Evolutionary conservation across 2,888 invertebrate species (phyloP), one percentile per base, ranked within the genome.

Genomic region (Stramonita haemastoma): DNA sequence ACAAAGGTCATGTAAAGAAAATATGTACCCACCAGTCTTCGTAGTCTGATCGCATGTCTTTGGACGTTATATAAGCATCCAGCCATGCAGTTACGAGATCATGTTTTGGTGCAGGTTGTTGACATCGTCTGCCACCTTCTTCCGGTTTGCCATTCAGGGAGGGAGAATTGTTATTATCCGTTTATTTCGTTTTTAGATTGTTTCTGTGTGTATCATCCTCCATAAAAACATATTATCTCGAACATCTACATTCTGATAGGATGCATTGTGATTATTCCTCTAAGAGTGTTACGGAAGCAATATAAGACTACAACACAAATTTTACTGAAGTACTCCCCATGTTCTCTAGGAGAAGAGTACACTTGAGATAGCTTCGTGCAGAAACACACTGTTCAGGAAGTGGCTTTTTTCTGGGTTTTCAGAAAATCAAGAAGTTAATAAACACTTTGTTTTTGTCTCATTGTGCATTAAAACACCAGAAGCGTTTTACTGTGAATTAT

Each of bases 111-210:
- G 22, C 22, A 60, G 60, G 5, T 32, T 86, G 86, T 86, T 86
- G 86, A 86, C 66, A 66, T 86, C 86, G 57, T 32, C 32, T 86
- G 86, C 60, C 86, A 66, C 86, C 86, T 86, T 86, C 86, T 86
- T 86, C 86, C 86, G 86, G 86, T 66, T 86, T 26, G 22, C 13
- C 1, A 46, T 17, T 11, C 46, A 11, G 84, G 84, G 84, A 57
- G 84, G 13, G 15, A 56, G 5, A 6, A 83, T 83, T 46, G 46
- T 83, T 83, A 19, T 81, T 77, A 77, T 2, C 29, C 22, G 19
- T 46, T 46, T 70, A 70, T 70, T 70, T 70, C 70, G 70, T 19
- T n/a, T 66, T 70, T 11, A 46, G 46, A 46, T 46, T 46, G 8
- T 46, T 5, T 46, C 46, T 46, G 46, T 46, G 46, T 8, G 46